These are phyloP conservation scores for Oscheius sp. DNA, from an alignment of 2,888 invertebrate genomes.

Conservation along the genomic window DNA sequence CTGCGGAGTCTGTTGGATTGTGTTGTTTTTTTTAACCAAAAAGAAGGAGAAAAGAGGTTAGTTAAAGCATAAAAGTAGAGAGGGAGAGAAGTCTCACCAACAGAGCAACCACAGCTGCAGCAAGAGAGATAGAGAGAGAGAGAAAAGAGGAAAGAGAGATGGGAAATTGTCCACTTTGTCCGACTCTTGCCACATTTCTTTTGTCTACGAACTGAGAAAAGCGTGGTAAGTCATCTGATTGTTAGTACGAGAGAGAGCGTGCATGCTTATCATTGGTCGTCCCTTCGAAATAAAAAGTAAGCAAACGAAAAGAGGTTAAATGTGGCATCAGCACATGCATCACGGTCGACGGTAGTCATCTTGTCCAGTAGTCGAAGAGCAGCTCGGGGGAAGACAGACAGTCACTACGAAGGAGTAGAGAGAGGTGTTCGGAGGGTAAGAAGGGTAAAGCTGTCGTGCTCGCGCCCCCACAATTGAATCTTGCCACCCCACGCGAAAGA, in stretches of 20 bases:
- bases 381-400: neutral
- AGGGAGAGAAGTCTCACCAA: conserved; percentile 17
- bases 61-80: neutral
- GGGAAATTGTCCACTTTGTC: conserved; percentile 31
- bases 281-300: neutral
- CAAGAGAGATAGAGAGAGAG: neutral
- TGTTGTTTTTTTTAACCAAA: neutral
- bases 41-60: conserved; percentile 5
- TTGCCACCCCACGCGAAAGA: conserved; percentile 32
- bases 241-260: neutral
- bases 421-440: neutral
- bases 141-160: conserved; percentile 13
- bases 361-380: neutral
- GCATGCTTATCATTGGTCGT: neutral
- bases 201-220: neutral
- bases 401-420: conserved; percentile 9
- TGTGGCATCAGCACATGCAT: conserved; percentile 6
- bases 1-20: conserved; percentile 2
- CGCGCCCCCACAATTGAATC: conserved; percentile 18
- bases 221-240: neutral
- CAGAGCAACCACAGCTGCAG: conserved; percentile 11
- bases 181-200: neutral
- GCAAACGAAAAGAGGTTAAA: conserved; percentile 10
- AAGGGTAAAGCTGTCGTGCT: neutral
- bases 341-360: neutral